phyloP scores from a whole-genome alignment of 2,113 vertebrate genomes.

The Ammodramus savannarum region DNA sequence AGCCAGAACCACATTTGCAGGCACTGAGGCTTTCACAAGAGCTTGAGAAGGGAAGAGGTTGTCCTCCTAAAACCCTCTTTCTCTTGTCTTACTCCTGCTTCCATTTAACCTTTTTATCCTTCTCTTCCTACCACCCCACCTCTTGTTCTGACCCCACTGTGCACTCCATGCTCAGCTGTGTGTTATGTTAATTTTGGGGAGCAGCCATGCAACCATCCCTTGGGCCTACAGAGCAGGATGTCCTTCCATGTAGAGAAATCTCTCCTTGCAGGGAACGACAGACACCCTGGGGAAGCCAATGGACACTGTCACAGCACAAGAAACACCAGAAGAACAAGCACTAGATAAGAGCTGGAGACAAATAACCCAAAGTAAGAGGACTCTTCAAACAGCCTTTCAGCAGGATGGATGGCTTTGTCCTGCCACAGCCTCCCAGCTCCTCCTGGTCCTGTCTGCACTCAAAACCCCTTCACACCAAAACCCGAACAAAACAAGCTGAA shows the following conservation, averaged over 20 bases:
- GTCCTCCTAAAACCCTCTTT: background rate
- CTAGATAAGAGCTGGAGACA: background rate
- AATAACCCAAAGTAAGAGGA: background rate
- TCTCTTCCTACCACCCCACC: background rate
- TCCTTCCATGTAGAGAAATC: background rate
- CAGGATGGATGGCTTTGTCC: background rate
- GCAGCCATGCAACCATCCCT: background rate
- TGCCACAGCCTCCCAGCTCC: background rate
- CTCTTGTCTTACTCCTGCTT: background rate
- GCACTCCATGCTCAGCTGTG: background rate
- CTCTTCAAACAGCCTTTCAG: background rate
- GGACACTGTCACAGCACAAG: background rate
- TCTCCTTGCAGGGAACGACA: background rate
- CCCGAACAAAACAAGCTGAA: background rate
- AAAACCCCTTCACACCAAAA: background rate
- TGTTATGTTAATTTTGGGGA: rapidly evolving
- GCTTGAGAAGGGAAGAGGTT: background rate
- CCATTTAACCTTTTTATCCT: background rate
- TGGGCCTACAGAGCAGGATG: background rate
- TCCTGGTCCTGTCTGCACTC: background rate
- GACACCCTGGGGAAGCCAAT: background rate
- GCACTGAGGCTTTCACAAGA: background rate
- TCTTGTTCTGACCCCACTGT: background rate
- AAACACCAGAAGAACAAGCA: background rate
- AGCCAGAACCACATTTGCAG: background rate